These are phyloP conservation scores for Anoplophora glabripennis DNA, from an alignment of 1,140 invertebrate genomes.

Conservation along the genomic window DNA sequence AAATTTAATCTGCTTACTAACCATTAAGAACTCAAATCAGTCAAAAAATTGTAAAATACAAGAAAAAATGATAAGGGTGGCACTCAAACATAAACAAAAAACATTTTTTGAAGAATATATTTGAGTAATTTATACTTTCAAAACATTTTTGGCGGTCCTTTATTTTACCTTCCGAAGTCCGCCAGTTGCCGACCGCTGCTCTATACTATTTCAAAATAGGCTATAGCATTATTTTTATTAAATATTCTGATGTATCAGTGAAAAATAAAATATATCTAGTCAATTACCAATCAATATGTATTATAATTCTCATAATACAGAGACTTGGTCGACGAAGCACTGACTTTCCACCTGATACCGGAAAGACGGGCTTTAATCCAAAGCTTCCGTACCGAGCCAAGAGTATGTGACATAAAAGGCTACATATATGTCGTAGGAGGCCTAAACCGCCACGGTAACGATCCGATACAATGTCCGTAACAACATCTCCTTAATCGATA, in stretches of 20 bases:
- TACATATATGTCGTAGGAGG: constrained; percentile 88
- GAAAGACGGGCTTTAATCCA: constrained; percentile 74
- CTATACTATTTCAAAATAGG: no score
- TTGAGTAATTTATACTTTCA: no score
- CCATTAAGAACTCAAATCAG: no score
- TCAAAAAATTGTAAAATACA: no score
- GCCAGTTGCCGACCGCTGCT: no score
- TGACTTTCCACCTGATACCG: constrained; percentile 82
- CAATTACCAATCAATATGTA: not conserved
- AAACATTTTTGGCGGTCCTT: no score
- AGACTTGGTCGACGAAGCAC: constrained; percentile 79
- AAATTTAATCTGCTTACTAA: no score
- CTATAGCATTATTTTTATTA: not conserved
- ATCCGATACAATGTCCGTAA: not conserved
- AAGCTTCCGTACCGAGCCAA: constrained; percentile 71
- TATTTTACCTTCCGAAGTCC: no score
- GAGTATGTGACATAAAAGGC: constrained; percentile 72
- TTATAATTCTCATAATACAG: constrained; percentile 47
- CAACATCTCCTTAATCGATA: not conserved
- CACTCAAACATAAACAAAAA: no score
- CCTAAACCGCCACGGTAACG: constrained; percentile 71
- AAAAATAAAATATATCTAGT: not conserved
- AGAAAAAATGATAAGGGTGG: no score
- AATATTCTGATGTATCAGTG: not conserved
- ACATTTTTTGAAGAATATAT: no score